Evolutionary conservation across 2,888 invertebrate genomes (phyloP).

Genomic region (Orthonychiurus folsomi): DNA sequence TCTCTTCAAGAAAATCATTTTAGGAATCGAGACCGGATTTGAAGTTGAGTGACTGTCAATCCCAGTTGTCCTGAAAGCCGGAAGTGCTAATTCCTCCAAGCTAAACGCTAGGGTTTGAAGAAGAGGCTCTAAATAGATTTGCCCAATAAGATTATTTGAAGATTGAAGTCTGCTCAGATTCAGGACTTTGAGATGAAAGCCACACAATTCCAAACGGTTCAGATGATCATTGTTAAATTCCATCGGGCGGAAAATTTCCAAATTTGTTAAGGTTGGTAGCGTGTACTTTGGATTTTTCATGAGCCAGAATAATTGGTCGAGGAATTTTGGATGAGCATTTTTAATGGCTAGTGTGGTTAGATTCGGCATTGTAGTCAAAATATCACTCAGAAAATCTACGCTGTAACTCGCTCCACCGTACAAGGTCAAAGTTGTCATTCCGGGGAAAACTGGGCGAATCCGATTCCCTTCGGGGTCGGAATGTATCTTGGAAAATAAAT

Average conservation of each 20-base stretch:
- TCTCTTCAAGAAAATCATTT: not conserved
- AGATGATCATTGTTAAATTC: not conserved
- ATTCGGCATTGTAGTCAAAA: not conserved
- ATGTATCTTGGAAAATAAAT: not conserved
- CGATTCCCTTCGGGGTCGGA: not conserved
- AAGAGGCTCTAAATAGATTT: not conserved
- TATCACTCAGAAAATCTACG: not conserved
- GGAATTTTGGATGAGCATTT: not conserved
- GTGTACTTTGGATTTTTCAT: not conserved
- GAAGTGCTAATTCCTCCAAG: not conserved
- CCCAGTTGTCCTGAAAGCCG: not conserved
- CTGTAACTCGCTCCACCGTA: not conserved
- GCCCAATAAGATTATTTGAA: not conserved
- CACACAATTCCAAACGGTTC: not conserved
- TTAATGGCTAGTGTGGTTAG: not conserved
- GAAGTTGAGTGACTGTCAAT: not conserved
- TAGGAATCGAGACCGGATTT: not conserved
- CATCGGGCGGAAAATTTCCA: not conserved
- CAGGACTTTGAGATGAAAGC: no score
- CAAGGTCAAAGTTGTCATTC: not conserved
- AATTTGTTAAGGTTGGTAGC: not conserved
- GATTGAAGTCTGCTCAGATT: no score
- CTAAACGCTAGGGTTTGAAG: not conserved
- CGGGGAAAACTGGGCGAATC: not conserved
- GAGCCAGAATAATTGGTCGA: not conserved